These are phyloP conservation scores for Tarsius wallacei DNA, from an alignment of 2,797 vertebrate species.

Conservation along the genomic window DNA sequence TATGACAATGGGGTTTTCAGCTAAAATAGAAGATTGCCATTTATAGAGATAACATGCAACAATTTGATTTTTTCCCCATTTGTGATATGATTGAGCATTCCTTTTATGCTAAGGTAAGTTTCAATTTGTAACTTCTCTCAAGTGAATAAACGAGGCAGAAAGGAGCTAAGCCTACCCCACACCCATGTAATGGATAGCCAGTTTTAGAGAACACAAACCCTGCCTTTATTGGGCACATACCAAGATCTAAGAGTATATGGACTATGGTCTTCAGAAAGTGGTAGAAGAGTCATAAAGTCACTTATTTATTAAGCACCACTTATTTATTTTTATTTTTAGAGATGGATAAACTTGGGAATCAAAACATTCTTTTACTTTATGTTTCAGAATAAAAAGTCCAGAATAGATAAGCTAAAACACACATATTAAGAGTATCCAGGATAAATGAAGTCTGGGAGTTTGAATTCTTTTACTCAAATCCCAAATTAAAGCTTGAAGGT, in stretches of 20 bases:
- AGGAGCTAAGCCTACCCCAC: background rate
- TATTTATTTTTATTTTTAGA: background rate
- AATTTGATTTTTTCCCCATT: background rate
- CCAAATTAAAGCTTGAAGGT: background rate
- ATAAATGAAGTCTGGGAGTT: background rate
- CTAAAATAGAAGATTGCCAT: background rate
- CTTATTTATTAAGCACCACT: background rate
- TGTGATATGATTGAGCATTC: background rate
- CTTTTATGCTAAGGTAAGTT: background rate
- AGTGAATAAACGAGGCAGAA: background rate
- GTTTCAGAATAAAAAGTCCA: background rate
- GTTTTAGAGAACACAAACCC: background rate
- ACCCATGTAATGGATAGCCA: background rate
- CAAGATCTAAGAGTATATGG: background rate
- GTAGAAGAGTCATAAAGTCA: background rate
- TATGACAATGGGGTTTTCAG: background rate
- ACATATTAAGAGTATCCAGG: background rate
- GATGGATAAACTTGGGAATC: background rate
- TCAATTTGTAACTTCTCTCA: constrained; percentile 6
- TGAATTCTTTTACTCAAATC: constrained; percentile 21
- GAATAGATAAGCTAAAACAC: background rate
- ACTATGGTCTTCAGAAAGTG: background rate
- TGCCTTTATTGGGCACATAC: background rate
- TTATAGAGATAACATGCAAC: background rate
- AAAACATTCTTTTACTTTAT: constrained; percentile 4